Percentiles rank a stretch among this genome's conserved stretches.
Conservation (phyloP, 2,113 vertebrate species). For the Triplophysa dalaica region DNA sequence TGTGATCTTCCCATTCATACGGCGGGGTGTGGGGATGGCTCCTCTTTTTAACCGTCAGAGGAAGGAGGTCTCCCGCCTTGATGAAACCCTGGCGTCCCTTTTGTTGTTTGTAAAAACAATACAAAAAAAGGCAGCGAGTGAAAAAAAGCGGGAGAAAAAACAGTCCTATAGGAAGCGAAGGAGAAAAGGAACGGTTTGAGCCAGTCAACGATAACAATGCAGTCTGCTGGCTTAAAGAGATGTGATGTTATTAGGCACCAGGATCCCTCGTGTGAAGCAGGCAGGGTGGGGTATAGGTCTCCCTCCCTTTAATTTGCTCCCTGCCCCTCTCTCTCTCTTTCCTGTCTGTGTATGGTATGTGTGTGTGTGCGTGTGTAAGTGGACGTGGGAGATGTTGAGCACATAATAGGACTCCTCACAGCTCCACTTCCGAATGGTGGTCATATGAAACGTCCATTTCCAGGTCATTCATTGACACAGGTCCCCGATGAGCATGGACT, state of each 20-base stretch:
- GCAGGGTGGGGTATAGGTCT: constrained; percentile 68
- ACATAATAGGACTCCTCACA: constrained; percentile 63
- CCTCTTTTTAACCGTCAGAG: constrained; percentile 61
- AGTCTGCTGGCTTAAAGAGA: constrained; percentile 66
- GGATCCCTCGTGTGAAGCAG: constrained; percentile 59
- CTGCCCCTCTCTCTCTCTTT: constrained; percentile 49
- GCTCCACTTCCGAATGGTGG: constrained; percentile 70
- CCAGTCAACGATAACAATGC: constrained; percentile 66
- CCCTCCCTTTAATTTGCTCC: constrained; percentile 47
- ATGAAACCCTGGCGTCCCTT: constrained; percentile 68
- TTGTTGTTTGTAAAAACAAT: constrained; percentile 71
- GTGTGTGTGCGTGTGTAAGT: constrained; percentile 37
- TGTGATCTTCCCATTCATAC: constrained; percentile 67
- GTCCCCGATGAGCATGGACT: constrained; percentile 67
- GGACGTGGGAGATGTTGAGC: constrained; percentile 51
- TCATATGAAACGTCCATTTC: constrained; percentile 72
- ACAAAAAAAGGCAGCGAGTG: constrained; percentile 61
- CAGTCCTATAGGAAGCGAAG: constrained; percentile 53
- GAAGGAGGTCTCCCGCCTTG: constrained; percentile 66
- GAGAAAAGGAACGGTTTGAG: constrained; percentile 51
- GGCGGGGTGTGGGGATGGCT: constrained; percentile 50
- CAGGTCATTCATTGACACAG: constrained; percentile 72
- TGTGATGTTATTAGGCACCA: constrained; percentile 66
- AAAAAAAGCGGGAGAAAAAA: constrained; percentile 51
- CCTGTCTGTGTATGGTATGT: constrained; percentile 20